These are phyloP conservation scores for Halictus ligatus DNA, from an alignment of 2,888 invertebrate species.

Conservation along the genomic window DNA sequence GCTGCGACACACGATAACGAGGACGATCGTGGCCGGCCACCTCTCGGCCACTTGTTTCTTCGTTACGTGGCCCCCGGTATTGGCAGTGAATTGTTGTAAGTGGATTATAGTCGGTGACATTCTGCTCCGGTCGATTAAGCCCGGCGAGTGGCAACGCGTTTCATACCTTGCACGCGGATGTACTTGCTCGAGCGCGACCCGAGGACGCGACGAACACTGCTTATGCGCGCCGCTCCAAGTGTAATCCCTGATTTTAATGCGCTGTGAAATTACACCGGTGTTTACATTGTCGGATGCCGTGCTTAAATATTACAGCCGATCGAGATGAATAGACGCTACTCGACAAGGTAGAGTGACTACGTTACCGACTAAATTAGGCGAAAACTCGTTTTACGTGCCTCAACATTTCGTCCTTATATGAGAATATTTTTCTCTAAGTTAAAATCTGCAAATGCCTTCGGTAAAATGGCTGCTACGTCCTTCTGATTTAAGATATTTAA, in stretches of 20 bases:
- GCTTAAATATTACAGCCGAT: background rate
- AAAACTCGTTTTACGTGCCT: too few species aligned
- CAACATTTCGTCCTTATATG: too few species aligned
- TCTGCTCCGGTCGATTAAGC: constrained; percentile 46
- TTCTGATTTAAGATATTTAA: too few species aligned
- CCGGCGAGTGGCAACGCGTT: constrained; percentile 30
- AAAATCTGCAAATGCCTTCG: too few species aligned
- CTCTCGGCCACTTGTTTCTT: constrained; percentile 36
- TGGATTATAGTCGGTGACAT: constrained; percentile 45
- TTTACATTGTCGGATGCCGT: background rate
- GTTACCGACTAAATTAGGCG: too few species aligned
- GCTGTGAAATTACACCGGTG: background rate
- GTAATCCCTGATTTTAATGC: constrained; percentile 12
- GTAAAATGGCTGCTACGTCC: too few species aligned
- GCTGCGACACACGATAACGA: constrained; percentile 43
- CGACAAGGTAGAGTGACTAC: too few species aligned
- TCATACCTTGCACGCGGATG: background rate
- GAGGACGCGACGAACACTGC: background rate
- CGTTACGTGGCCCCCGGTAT: constrained; percentile 32
- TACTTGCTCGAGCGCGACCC: background rate
- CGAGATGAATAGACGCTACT: background rate
- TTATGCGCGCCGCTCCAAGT: background rate
- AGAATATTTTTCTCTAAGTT: too few species aligned
- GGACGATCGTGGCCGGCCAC: constrained; percentile 25
- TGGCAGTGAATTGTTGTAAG: constrained; percentile 49